Evolutionary conservation across 2,113 vertebrate species (phyloP).

Genomic region (Lycocorax pyrrhopterus): DNA sequence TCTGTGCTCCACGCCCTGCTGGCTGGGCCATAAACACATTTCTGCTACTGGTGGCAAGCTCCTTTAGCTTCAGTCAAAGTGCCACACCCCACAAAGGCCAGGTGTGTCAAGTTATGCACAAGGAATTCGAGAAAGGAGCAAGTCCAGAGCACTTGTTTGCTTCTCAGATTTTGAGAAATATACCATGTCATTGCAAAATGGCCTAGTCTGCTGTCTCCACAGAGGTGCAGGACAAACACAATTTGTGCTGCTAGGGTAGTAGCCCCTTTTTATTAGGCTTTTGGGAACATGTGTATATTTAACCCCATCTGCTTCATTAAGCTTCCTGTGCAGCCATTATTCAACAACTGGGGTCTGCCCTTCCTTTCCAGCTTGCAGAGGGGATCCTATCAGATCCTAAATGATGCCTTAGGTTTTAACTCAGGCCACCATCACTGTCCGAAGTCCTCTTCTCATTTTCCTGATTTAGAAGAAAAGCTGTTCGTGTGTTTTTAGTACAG

Average conservation of each 20-base stretch:
- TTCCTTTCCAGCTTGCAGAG: background rate
- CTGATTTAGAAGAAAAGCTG: background rate
- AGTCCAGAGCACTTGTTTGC: background rate
- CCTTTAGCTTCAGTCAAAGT: background rate
- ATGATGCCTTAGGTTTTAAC: background rate
- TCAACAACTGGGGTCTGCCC: background rate
- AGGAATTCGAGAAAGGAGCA: background rate
- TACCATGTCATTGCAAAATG: background rate
- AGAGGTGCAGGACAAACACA: background rate
- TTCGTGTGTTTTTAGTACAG: background rate
- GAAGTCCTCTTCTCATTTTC: background rate
- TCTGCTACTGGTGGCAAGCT: background rate
- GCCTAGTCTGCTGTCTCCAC: background rate
- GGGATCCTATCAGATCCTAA: background rate
- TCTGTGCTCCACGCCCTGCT: background rate
- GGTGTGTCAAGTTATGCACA: background rate
- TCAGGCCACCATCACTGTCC: background rate
- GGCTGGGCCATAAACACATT: background rate
- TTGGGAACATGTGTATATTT: background rate
- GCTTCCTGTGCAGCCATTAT: background rate
- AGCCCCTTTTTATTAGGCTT: background rate
- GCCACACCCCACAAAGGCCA: background rate
- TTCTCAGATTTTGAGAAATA: background rate
- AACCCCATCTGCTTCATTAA: background rate
- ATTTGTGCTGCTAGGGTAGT: background rate